Base-by-base conservation (phyloP, 1,140 invertebrate species). In the Bombyx mandarina region DNA sequence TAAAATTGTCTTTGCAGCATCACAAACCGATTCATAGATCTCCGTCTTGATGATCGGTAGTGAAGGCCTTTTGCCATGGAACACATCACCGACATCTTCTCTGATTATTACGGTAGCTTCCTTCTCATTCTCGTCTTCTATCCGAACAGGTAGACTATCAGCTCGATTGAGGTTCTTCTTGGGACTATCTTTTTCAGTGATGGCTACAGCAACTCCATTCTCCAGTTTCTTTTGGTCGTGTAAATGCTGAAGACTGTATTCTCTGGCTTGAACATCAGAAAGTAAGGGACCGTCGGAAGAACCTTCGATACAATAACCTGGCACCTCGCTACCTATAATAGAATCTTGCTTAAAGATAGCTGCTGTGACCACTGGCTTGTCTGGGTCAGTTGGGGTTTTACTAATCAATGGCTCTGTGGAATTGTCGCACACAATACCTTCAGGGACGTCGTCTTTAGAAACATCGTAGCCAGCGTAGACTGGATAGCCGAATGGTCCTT, bases 401-500 rank as follows among this genome's bases (percentile, higher is more conserved):
- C 69, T 82, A 1, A 86, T 83, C 4, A 79, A 70, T 26, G 71
- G 83, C 81, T 77, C 90, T 75, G 77, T 84, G 6, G 84, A 87
- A 56, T 76, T 82, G 26, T 87, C 82, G 52, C 75, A 69, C 61
- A 64, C 84, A 61, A 79, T 89, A 61, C 60, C 75, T 74, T 67
- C 80, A 60, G 52, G 82, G 1, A 84, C 75, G n/a, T 88, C 86
- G 45, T 89, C 88, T 65, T 90, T 89, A n/a, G 88, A 72, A 52
- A 88, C 84, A 54, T 89, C 82, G 71, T 90, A 92, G 44, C 89
- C 90, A 12, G 86, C 82, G 67, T 91, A 92, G 10, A 90, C 73
- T 42, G 90, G 90, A 75, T 94, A 93, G 42, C 92, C 92, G 55
- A 92, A 92, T 53, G 91, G 90, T 35, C 92, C 92, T 60, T 91